Conservation (phyloP, 2,797 vertebrate genomes). For the Coccyzus lansbergi region DNA sequence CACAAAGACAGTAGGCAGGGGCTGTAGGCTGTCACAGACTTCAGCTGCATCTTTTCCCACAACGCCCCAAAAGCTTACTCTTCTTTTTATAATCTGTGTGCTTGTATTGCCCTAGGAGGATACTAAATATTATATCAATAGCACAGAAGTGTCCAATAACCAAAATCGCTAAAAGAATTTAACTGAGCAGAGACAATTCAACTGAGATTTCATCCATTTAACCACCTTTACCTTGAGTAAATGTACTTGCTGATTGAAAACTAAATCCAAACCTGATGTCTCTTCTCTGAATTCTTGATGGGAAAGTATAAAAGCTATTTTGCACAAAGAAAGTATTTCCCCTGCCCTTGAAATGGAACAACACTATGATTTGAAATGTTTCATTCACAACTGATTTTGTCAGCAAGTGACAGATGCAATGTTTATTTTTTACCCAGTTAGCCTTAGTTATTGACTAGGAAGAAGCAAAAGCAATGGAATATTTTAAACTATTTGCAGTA, state of each 20-base stretch:
- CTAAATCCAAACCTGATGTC: not conserved
- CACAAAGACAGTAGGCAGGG: fast-evolving
- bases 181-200: not conserved
- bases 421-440: not conserved
- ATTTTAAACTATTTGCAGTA: not conserved
- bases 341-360: not conserved
- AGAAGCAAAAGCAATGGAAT: not conserved
- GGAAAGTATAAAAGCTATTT: not conserved
- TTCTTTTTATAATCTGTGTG: not conserved
- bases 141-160: not conserved
- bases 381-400: not conserved
- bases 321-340: not conserved
- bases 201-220: not conserved
- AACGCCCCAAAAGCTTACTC: not conserved
- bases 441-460: not conserved
- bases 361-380: not conserved
- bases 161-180: no score
- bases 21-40: not conserved
- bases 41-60: not conserved
- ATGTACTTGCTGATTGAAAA: not conserved
- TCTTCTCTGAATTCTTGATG: not conserved
- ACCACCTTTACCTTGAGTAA: not conserved
- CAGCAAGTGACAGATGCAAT: not conserved
- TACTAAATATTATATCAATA: not conserved
- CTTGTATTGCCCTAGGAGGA: not conserved